Evolutionary conservation across 92 coral and sea anemone genomes (phyloP).

Genomic region (Bergia sp.): DNA sequence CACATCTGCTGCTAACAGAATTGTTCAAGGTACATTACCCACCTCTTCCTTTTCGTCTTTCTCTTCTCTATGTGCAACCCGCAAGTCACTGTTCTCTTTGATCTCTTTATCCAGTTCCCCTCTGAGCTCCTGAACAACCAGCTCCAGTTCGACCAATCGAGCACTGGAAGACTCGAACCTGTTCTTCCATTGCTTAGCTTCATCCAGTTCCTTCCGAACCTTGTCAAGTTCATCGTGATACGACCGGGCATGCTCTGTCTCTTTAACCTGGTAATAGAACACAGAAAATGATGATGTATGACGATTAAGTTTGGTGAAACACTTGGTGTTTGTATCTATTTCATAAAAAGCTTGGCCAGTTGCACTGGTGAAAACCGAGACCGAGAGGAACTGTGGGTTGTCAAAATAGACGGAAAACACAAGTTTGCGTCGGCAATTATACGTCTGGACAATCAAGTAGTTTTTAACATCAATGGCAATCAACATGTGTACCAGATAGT

Average conservation of each 20-base stretch:
- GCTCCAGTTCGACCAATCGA: conserved; percentile 76
- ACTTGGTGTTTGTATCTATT: background rate
- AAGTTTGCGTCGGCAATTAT: too few relatives aligned
- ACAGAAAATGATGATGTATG: background rate
- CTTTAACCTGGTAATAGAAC: conserved; percentile 56
- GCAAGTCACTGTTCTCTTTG: conserved; percentile 66
- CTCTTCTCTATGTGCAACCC: conserved; percentile 62
- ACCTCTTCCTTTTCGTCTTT: conserved; percentile 78
- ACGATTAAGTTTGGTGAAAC: too few relatives aligned
- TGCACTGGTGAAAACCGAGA: too few relatives aligned
- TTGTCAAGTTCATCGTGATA: conserved; percentile 73
- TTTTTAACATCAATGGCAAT: too few relatives aligned
- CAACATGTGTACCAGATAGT: too few relatives aligned
- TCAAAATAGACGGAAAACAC: too few relatives aligned
- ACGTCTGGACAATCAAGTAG: too few relatives aligned
- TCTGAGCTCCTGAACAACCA: conserved; percentile 75
- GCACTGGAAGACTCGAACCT: conserved; percentile 81
- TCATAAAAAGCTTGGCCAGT: too few relatives aligned
- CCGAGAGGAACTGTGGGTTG: too few relatives aligned
- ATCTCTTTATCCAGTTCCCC: conserved; percentile 63
- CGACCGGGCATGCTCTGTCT: conserved; percentile 62
- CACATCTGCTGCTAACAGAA: background rate
- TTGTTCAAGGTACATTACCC: background rate
- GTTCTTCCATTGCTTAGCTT: conserved; percentile 88
- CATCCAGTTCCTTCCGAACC: conserved; percentile 82